A percentile compares a stretch with the other conserved stretches of the same genome.
Conservation (phyloP, 1,140 invertebrate species). For the Bombus cullumanus region DNA sequence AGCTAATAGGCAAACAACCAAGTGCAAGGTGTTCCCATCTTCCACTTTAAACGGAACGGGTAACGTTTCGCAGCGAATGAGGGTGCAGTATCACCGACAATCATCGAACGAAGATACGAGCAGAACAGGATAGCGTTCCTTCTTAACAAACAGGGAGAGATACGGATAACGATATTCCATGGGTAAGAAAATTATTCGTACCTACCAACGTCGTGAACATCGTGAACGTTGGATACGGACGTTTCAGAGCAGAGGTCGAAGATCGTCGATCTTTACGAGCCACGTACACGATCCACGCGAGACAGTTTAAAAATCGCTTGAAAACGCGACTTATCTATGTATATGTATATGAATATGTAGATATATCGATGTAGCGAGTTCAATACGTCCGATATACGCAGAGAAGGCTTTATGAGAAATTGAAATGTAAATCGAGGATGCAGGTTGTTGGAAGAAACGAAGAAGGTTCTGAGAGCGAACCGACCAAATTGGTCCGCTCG, state of each 20-base stretch:
- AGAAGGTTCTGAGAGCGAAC: no score
- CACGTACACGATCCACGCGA: background rate
- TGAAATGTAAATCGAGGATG: background rate
- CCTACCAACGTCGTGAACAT: no score
- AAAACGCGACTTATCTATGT: background rate
- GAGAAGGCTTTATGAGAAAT: background rate
- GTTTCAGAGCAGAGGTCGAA: background rate
- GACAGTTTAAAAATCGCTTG: background rate
- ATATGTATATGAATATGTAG: background rate
- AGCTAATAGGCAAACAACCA: slow-evolving; percentile 14
- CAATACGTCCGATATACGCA: background rate
- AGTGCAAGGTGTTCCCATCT: background rate
- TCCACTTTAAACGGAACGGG: background rate
- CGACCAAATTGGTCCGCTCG: rapidly evolving
- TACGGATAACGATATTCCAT: no score
- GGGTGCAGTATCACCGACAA: background rate
- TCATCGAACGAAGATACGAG: slow-evolving; percentile 4
- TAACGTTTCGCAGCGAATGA: background rate
- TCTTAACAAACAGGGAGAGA: no score
- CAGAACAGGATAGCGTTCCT: background rate
- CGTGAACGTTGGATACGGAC: no score
- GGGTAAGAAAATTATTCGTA: no score
- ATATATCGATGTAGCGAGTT: background rate
- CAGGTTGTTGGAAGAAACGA: no score
- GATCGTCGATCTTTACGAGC: background rate